Evolutionary conservation across 1,140 invertebrate species (phyloP).

Genomic region (Chironomus tepperi): DNA sequence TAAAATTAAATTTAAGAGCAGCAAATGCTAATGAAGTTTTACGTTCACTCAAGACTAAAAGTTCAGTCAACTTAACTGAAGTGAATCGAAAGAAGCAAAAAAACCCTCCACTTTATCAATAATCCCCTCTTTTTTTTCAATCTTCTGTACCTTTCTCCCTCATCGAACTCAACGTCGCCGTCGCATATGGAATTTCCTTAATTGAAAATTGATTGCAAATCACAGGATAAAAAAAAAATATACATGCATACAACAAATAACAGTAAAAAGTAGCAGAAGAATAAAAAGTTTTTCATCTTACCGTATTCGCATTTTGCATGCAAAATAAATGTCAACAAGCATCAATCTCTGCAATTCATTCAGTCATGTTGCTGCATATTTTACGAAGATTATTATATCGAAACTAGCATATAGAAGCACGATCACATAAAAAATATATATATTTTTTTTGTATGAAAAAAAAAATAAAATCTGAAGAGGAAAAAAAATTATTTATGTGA

Average conservation of each 20-base stretch:
- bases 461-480: background rate
- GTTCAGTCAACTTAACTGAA: no score
- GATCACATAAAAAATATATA: no score
- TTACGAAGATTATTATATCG: background rate
- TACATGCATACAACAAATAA: background rate
- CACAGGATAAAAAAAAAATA: background rate
- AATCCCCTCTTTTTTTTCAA: no score
- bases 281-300: background rate
- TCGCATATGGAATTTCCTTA: background rate
- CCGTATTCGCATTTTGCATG: conserved; percentile 4
- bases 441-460: background rate
- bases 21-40: no score
- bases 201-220: conserved; percentile 14
- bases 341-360: background rate
- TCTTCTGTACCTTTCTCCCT: no score
- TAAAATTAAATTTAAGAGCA: no score
- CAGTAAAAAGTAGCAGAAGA: background rate
- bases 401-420: background rate
- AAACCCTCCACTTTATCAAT: no score
- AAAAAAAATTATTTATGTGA: background rate
- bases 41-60: no score
- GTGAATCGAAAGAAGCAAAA: no score
- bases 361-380: conserved; percentile 12
- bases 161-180: no score
- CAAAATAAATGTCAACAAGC: conserved; percentile 7